phyloP scores from a whole-genome alignment of 2,113 vertebrate genomes.

The Delphinus delphis region DNA sequence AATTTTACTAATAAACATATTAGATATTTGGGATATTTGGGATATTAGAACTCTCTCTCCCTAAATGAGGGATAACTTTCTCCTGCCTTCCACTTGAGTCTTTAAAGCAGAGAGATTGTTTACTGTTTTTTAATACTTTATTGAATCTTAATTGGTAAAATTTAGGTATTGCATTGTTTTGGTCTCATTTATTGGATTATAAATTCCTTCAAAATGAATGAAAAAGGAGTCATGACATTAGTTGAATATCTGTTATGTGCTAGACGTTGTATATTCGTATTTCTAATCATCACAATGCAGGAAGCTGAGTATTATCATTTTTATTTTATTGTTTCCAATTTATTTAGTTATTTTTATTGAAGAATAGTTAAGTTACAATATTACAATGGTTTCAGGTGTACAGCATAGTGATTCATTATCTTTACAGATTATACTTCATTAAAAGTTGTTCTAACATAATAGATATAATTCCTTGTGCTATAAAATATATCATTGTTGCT shows the following conservation, averaged over 20 bases:
- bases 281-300: neutral
- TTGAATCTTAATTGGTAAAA: neutral
- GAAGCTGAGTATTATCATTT: neutral
- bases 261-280: neutral
- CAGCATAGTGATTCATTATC: neutral
- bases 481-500: neutral
- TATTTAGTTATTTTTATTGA: neutral
- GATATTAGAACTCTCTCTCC: neutral
- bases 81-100: neutral
- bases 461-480: neutral
- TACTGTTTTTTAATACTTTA: neutral
- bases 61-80: neutral
- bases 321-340: neutral
- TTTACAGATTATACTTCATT: neutral
- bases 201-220: neutral
- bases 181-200: neutral
- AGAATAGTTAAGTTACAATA: neutral
- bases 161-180: neutral
- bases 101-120: neutral
- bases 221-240: neutral
- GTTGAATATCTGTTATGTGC: neutral
- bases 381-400: neutral
- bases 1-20: neutral
- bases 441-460: neutral
- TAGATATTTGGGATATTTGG: neutral